These are phyloP conservation scores for Anguilla megastoma DNA, from an alignment of 2,797 vertebrate genomes.

Conservation along the genomic window DNA sequence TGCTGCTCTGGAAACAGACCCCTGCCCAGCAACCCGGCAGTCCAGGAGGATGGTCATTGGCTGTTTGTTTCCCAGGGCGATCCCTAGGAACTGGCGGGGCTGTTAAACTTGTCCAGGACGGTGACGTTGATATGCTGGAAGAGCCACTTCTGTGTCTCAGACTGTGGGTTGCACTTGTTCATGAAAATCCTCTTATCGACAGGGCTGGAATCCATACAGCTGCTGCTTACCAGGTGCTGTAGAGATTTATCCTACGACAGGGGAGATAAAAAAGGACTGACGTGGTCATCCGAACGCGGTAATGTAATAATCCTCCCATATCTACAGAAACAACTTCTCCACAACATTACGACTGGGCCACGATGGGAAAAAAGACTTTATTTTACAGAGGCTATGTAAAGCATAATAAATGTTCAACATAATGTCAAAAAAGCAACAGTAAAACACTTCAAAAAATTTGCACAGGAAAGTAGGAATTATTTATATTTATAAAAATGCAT, in stretches of 20 bases:
- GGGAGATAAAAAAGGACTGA: constrained; percentile 29
- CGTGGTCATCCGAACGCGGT: background rate
- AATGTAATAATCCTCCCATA: constrained; percentile 39
- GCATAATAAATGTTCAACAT: too few relatives aligned
- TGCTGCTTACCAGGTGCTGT: constrained; percentile 84
- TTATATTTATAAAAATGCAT: background rate
- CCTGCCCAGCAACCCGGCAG: constrained; percentile 59
- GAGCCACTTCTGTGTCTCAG: constrained; percentile 86
- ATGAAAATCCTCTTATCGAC: constrained; percentile 89
- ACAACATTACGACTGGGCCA: constrained; percentile 41
- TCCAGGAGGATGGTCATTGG: constrained; percentile 59
- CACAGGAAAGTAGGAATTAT: background rate
- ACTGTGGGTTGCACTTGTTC: constrained; percentile 85
- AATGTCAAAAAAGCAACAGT: background rate
- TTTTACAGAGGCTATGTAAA: constrained; percentile 26
- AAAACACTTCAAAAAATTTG: background rate
- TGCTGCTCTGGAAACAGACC: constrained; percentile 70
- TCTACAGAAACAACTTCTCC: constrained; percentile 34
- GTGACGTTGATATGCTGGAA: constrained; percentile 85
- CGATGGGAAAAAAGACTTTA: constrained; percentile 10
- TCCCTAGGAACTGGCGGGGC: constrained; percentile 75
- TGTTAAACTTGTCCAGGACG: constrained; percentile 84
- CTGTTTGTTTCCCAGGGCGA: constrained; percentile 37
- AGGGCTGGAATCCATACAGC: constrained; percentile 85
- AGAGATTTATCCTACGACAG: constrained; percentile 80